Evolutionary conservation across 2,113 vertebrate genomes (phyloP).

Genomic region (Rhinolophus ferrumequinum): DNA sequence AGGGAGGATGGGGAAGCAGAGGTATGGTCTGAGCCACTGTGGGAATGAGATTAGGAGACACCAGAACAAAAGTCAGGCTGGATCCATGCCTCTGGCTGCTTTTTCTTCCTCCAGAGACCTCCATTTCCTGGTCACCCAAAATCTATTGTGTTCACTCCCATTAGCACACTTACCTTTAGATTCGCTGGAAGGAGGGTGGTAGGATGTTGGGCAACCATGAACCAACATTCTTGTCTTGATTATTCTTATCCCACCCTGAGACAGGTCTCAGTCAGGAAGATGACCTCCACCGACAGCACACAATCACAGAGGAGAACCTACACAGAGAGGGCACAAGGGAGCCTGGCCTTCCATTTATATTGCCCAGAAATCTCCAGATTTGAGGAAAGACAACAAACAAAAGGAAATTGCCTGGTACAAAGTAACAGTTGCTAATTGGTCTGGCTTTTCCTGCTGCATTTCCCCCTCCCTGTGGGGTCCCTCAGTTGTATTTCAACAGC

Average conservation of each 20-base stretch:
- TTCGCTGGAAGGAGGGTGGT: not conserved
- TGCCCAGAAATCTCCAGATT: not conserved
- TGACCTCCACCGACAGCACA: not conserved
- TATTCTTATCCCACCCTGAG: not conserved
- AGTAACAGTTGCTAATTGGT: not conserved
- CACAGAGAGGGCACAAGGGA: not conserved
- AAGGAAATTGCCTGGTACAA: slow-evolving; percentile 27
- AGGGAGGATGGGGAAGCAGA: not conserved
- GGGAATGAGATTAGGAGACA: not conserved
- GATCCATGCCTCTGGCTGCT: not conserved
- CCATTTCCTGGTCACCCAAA: not conserved
- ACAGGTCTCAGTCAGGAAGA: not conserved
- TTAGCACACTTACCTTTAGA: not conserved
- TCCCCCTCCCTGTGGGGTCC: not conserved
- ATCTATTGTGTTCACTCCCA: not conserved
- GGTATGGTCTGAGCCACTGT: not conserved
- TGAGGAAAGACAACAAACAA: not conserved
- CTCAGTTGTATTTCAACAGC: not conserved
- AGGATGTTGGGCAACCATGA: not conserved
- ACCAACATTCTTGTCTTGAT: not conserved
- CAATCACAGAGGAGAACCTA: not conserved
- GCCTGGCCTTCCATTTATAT: not conserved
- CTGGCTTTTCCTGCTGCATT: not conserved
- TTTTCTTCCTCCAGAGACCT: not conserved
- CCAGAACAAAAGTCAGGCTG: not conserved